Evolutionary conservation across 2,888 invertebrate genomes (phyloP), one percentile per base, ranked within the genome.

Genomic region (Lithophane ornitopus): DNA sequence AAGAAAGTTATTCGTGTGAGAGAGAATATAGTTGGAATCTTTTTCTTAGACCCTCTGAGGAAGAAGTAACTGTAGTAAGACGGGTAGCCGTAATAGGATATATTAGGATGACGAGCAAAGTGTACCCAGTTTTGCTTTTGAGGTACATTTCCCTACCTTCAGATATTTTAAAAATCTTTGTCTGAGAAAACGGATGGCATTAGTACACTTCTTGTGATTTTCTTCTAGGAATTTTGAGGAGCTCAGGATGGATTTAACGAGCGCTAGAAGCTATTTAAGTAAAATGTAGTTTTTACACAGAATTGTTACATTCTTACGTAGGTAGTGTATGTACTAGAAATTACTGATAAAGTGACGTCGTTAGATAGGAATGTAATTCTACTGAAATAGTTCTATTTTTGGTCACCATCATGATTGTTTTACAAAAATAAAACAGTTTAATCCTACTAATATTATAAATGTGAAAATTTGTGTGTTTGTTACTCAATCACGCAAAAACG

Each of bases 1-100:
- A 73, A 84, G 78, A 82, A 86, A 88, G 74, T 88, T 88, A 74
- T 80, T 75, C 67, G 72, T 73, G 59, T 81, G 74, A 74, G 59
- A 80, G 46, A 52, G 61, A 62, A 77, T 82, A 69, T 82, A 76
- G 68, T 72, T 75, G 78, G 77, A 58, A 68, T 70, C 67, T 82
- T 70, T 75, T 85, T 71, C 73, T 66, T 68, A 65, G 73, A 19
- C 16, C 14, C 39, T 1, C n/a, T n/a, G 19, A 19, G 28, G 34
- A 26, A 71, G 56, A 52, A 49, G 59, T 68, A 62, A 66, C 61
- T 46, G 39, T 66, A 44, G 34, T 34, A 67, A 66, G 71, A 75
- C 52, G 67, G 34, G 62, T 52, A 70, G 52, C 67, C 56, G n/a
- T 83, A 83, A 83, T 70, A 69, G 28, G 78, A 85, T 82, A 54